A percentile compares a stretch with the other conserved stretches of the same genome.
Conservation (phyloP, 2,888 invertebrate genomes). For the Rugalucina vietnamica region DNA sequence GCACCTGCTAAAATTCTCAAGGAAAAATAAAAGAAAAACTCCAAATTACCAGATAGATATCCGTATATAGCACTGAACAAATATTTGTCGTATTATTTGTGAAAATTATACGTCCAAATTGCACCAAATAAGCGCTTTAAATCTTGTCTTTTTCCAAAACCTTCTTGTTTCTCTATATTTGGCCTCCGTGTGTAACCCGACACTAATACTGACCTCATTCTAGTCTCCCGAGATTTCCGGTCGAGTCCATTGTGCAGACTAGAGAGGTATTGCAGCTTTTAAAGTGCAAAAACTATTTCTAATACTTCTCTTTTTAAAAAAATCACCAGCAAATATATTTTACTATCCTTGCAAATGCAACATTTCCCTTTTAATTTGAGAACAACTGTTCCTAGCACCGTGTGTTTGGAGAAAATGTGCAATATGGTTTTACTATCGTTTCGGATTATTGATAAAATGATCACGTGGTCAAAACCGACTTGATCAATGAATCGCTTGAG, state of each 20-base stretch:
- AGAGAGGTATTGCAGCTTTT: no score
- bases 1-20: constrained; percentile 17
- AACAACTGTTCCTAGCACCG: no score
- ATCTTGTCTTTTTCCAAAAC: background rate
- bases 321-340: no score
- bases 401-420: background rate
- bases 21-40: constrained; percentile 9
- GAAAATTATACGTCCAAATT: background rate
- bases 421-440: constrained; percentile 30
- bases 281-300: no score
- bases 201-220: constrained; percentile 63
- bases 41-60: background rate
- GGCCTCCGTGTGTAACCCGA: constrained; percentile 64
- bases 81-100: no score
- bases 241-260: constrained; percentile 36
- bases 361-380: no score
- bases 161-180: constrained; percentile 50
- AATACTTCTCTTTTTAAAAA: no score
- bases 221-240: constrained; percentile 61
- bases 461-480: constrained; percentile 58
- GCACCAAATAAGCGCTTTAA: background rate
- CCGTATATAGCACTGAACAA: background rate
- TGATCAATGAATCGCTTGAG: constrained; percentile 60
- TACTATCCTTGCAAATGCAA: no score
- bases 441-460: constrained; percentile 21